Percentiles rank a stretch among this genome's conserved stretches.
These are phyloP conservation scores for Limnothrissa miodon DNA, from an alignment of 2,113 vertebrate species.

Conservation along the genomic window DNA sequence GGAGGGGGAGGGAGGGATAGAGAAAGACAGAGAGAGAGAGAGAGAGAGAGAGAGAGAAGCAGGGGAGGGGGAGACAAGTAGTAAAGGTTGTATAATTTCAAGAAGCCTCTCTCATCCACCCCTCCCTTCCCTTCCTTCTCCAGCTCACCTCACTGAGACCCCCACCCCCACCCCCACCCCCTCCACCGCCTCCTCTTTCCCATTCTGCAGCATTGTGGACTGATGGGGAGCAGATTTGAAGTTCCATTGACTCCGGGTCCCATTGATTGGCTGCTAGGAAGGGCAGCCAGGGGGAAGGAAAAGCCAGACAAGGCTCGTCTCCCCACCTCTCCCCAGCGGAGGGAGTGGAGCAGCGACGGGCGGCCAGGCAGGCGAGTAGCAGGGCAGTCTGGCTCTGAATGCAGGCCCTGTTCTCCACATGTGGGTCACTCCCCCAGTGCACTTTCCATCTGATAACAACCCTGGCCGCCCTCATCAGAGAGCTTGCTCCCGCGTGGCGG, in stretches of 20 bases:
- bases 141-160: not conserved
- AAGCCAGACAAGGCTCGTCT: slow-evolving; percentile 48
- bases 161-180: not conserved
- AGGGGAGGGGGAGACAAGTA: not conserved
- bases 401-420: slow-evolving; percentile 69
- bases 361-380: not conserved
- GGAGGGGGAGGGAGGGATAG: not conserved
- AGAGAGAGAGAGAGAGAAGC: slow-evolving; percentile 34
- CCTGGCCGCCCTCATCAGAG: slow-evolving; percentile 46
- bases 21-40: slow-evolving; percentile 13
- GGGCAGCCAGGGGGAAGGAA: slow-evolving; percentile 63
- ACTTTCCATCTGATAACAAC: slow-evolving; percentile 65
- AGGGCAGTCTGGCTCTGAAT: slow-evolving; percentile 60
- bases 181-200: not conserved
- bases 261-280: slow-evolving; percentile 75
- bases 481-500: slow-evolving; percentile 45
- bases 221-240: slow-evolving; percentile 61
- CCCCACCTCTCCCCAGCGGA: slow-evolving; percentile 54
- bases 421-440: slow-evolving; percentile 63
- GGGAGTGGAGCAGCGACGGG: slow-evolving; percentile 42
- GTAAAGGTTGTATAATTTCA: slow-evolving; percentile 16
- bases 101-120: not conserved
- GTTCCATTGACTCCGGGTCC: slow-evolving; percentile 68
- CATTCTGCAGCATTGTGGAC: slow-evolving; percentile 40
- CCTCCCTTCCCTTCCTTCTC: not conserved